Percentiles rank a stretch among this genome's conserved stretches.
Conservation (phyloP, 2,113 vertebrate species). For the Morone chrysops region DNA sequence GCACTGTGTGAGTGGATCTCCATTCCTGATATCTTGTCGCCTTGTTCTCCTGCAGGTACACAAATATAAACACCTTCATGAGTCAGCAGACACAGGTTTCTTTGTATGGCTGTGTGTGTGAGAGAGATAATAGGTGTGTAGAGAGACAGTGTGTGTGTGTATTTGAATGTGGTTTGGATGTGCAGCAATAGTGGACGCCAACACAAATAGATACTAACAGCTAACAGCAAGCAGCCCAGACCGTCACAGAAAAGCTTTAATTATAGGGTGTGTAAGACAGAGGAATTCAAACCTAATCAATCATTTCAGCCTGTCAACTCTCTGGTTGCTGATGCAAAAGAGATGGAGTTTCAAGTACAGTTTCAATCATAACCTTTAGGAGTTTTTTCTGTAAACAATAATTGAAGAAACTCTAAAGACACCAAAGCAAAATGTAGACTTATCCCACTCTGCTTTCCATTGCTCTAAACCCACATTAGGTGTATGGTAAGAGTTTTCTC, state of each 20-base stretch:
- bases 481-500: conserved; percentile 22
- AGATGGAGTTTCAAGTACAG: conserved; percentile 14
- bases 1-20: conserved; percentile 97
- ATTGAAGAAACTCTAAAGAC: conserved; percentile 40
- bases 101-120: conserved; percentile 11
- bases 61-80: conserved; percentile 49
- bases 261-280: conserved; percentile 64
- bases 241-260: conserved; percentile 50
- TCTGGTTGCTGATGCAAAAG: conserved; percentile 34
- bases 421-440: conserved; percentile 23
- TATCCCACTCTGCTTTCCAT: conserved; percentile 3
- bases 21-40: conserved; percentile 96
- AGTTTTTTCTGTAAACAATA: conserved; percentile 58
- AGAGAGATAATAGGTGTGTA: background rate
- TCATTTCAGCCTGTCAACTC: conserved; percentile 45
- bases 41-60: conserved; percentile 90
- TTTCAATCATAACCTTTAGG: conserved; percentile 27
- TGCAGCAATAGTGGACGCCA: conserved; percentile 52
- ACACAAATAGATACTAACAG: conserved; percentile 57
- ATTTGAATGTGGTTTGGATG: conserved; percentile 37
- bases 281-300: conserved; percentile 66
- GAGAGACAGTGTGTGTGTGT: background rate
- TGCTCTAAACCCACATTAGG: conserved; percentile 6
- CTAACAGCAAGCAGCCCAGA: conserved; percentile 24
- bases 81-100: conserved; percentile 33